Percentiles rank a stretch among this genome's conserved stretches.
These are phyloP conservation scores for Calycopis cecrops DNA, from an alignment of 1,140 invertebrate species.

Conservation along the genomic window DNA sequence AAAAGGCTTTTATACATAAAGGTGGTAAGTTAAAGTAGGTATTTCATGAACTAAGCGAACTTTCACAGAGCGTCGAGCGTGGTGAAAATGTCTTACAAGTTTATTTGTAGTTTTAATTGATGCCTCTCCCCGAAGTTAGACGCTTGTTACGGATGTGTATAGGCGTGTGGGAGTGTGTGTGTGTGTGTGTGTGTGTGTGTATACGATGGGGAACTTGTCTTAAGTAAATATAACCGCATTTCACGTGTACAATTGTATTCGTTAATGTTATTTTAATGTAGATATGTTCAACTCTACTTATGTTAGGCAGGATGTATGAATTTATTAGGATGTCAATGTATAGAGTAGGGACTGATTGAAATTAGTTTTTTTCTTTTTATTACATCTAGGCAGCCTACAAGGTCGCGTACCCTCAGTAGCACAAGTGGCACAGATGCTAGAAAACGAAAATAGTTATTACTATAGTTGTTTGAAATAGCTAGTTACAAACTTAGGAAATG, in stretches of 20 bases:
- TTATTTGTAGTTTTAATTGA: constrained; percentile 55
- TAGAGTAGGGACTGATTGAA: no score
- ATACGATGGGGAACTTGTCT: background rate
- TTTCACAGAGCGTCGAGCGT: constrained; percentile 32
- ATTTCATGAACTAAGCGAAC: constrained; percentile 26
- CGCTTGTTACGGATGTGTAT: constrained; percentile 27
- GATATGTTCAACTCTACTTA: background rate
- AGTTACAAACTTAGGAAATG: no score
- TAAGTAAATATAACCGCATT: no score
- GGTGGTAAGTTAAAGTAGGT: constrained; percentile 18
- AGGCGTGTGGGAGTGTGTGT: constrained; percentile 15
- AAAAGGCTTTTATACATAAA: background rate
- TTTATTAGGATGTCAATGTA: no score
- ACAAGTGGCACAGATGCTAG: no score
- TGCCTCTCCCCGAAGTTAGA: constrained; percentile 45
- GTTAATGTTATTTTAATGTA: background rate
- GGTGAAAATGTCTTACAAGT: constrained; percentile 45
- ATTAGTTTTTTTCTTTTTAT: no score
- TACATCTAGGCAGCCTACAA: no score
- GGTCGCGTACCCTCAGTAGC: no score
- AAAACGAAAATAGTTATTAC: no score
- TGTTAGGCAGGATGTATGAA: no score
- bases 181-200: constrained; percentile 21
- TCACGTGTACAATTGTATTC: no score
- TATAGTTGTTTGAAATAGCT: no score